A percentile compares a stretch with the other conserved stretches of the same genome.
Conservation (phyloP, 2,888 invertebrate species). For the Tribolium freemani region DNA sequence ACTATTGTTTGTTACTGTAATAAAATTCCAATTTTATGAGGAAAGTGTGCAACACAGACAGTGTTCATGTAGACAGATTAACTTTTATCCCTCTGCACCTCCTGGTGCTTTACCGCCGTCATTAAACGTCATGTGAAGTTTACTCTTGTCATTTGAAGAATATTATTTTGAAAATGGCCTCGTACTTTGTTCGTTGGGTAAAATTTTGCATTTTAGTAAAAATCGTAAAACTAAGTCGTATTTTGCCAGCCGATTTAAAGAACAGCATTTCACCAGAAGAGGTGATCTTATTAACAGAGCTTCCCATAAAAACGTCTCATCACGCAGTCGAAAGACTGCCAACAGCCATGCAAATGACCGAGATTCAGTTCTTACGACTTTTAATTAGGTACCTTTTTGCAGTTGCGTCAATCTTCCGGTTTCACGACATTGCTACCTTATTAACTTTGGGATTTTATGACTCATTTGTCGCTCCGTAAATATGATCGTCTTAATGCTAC, state of each 20-base stretch:
- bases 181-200: background rate
- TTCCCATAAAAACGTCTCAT: conserved; percentile 61
- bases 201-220: background rate
- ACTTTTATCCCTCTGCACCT: background rate
- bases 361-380: conserved; percentile 24
- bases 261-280: conserved; percentile 20
- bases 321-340: conserved; percentile 51
- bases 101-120: background rate
- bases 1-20: background rate
- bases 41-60: background rate
- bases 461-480: conserved; percentile 26
- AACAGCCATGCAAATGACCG: conserved; percentile 56
- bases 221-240: conserved; percentile 13
- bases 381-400: conserved; percentile 29
- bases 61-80: background rate
- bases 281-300: conserved; percentile 59
- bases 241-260: no score
- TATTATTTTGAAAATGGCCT: background rate
- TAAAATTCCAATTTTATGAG: background rate
- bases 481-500: conserved; percentile 23
- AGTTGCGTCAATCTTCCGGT: conserved; percentile 46
- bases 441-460: conserved; percentile 42
- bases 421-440: conserved; percentile 44
- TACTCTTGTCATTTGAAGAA: background rate
- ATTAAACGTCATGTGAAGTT: background rate